Base-by-base conservation (phyloP, 1,140 invertebrate genomes). In the Cydia amplana region DNA sequence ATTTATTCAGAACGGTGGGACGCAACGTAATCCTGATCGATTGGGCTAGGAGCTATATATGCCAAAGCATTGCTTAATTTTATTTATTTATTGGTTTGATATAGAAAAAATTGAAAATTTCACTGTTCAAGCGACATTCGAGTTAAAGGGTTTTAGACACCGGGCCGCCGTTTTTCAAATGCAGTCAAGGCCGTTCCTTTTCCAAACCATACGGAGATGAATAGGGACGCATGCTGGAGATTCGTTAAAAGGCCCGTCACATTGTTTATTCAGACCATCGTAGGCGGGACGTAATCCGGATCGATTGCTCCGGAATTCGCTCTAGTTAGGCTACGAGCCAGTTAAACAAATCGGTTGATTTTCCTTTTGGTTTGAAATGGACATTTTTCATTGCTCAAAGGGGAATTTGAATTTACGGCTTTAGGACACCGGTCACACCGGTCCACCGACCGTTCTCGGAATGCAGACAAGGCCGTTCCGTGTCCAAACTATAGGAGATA, bases 211-310 rank as follows among this genome's bases (percentile, higher is more conserved):
- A 20, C 25, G 20, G 65, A 70, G n/a, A 43, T 40, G 43, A 70
- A 70, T 70, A 67, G 18, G 25, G 28, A 70, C n/a, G 32, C 23
- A 43, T 70, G 65, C 65, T 43, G 32, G 65, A 36, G 65, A 70
- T 70, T 70, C 65, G 65, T 70, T 70, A 70, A 70, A 70, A 70
- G 65, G 64, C 65, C 32, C 65, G 36, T 70, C 65, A 70, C 65
- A 70, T 70, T 70, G 36, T 70, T 70, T 70, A 70, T 70, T 70
- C 65, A 70, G 65, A 70, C 65, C 65, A 70, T 70, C 65, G 65
- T 70, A 36, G 28, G 64, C 14, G 28, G 65, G 65, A 36, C 65
- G 65, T 70, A 70, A 70, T 70, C 65, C 65, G 65, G 65, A 70
- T 70, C 65, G 32, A 70, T 70, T 40, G 65, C 28, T 18, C 32